These are phyloP conservation scores for Enhydra lutris DNA, from an alignment of 2,113 vertebrate species.

Conservation along the genomic window DNA sequence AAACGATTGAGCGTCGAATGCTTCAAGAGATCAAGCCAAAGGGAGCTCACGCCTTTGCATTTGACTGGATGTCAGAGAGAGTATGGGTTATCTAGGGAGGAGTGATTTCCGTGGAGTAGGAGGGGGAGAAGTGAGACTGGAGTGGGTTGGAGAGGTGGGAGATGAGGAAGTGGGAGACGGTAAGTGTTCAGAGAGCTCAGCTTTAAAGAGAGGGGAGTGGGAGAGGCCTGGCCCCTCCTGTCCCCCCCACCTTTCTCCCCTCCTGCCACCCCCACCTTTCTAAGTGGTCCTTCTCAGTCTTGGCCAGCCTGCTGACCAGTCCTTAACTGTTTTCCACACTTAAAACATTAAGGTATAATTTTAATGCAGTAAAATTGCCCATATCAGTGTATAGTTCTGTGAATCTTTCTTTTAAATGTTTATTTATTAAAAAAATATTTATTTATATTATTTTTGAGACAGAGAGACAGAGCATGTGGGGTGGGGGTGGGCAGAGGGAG, in stretches of 20 bases:
- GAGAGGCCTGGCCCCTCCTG: not conserved
- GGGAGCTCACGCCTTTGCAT: not conserved
- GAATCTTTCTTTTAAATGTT: not conserved
- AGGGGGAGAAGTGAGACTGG: not conserved
- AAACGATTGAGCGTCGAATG: too few species aligned
- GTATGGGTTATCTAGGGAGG: not conserved
- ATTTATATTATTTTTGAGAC: not conserved
- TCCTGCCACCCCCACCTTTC: not conserved
- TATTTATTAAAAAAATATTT: not conserved
- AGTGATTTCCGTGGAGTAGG: not conserved
- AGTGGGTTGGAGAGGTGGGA: not conserved
- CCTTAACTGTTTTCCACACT: not conserved
- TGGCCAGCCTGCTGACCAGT: not conserved
- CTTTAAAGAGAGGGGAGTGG: not conserved
- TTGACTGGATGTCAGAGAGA: not conserved
- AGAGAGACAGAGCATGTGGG: not conserved
- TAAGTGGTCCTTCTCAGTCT: not conserved
- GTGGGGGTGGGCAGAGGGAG: not conserved
- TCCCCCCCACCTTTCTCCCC: not conserved
- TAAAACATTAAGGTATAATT: not conserved
- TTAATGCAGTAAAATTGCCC: not conserved
- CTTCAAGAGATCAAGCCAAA: not conserved
- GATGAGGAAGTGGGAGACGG: not conserved
- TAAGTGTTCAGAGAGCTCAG: not conserved
- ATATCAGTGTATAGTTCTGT: not conserved